Evolutionary conservation across 2,888 invertebrate species (phyloP).

Genomic region (Chrysina gloriosa): DNA sequence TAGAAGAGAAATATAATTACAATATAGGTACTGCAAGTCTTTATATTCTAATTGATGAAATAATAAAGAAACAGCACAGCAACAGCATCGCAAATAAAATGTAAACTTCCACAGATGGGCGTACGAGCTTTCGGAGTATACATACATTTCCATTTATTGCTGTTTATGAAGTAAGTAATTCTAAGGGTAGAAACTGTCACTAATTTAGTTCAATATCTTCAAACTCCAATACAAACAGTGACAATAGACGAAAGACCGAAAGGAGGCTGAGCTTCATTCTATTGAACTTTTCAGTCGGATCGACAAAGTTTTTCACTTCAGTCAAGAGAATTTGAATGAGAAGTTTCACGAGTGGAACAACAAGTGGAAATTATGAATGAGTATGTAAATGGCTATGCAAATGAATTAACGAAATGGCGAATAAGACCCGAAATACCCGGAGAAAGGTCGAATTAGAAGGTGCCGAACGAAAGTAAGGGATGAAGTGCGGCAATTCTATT

Average conservation of each 20-base stretch:
- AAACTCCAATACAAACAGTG: background rate
- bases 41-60: no score
- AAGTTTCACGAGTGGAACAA: slow-evolving; percentile 13
- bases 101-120: no score
- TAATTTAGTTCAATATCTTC: no score
- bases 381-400: slow-evolving; percentile 16
- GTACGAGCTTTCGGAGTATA: no score
- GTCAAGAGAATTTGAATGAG: background rate
- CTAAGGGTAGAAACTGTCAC: no score
- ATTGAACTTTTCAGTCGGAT: background rate
- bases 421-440: slow-evolving; percentile 6
- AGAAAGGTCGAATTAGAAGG: slow-evolving; percentile 5
- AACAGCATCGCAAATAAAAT: no score
- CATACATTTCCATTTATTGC: no score
- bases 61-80: no score
- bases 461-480: background rate
- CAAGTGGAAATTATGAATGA: slow-evolving; percentile 27
- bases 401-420: slow-evolving; percentile 19
- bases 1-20: no score
- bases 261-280: background rate
- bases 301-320: background rate
- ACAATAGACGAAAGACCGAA: background rate
- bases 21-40: no score
- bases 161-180: no score
- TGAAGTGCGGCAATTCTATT: background rate